Base-by-base conservation (phyloP, 1,140 invertebrate genomes). In the Heliconius himera region DNA sequence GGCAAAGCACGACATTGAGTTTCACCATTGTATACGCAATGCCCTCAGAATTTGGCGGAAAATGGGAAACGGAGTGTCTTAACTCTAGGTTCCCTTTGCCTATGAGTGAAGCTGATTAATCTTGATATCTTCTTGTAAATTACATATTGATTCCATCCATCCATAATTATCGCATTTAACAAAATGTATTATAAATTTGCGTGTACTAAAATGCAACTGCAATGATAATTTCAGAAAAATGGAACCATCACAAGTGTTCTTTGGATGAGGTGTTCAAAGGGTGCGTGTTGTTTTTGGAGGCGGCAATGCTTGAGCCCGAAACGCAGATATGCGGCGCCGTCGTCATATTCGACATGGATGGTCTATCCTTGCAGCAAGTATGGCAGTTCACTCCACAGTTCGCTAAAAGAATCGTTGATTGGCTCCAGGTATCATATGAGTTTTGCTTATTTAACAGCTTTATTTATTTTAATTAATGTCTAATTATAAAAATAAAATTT, bases 311-410 rank as follows among this genome's bases (percentile, higher is more conserved):
- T 83, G 97, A 98, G 87, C 97, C 97, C 0, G 95, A 96, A 82
- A 96, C 97, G 0, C 97, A 87, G 49, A 84, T 87, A 56, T 84
- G 86, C 18, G 86, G 97, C 13, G 97, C 96, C 1, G 95, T 97
- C 8, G 97, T 98, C 20, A 96, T 98, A 70, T 97, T 98, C 84
- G 97, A 98, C 87, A 97, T 98, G 97, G 97, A 98, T 79, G 97
- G 97, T 1, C 93, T 98, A 1, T 96, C 96, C 20, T 90, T 98
- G 83, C 96, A 97, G 84, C 97, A 98, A 89, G 97, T 97, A 0
- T 97, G 96, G 96, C 97, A 97, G 88, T 97, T 98, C 87, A 97
- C 97, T 0, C 97, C 97, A 9, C 96, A 96, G 3, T 98, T 98
- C 85, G 97, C 97, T 41, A 98, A 97, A 86, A 95, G 97, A 81